Evolutionary conservation across 2,888 invertebrate species (phyloP), one percentile per base, ranked within the genome.

Genomic region (Caenorhabditis sulstoni): DNA sequence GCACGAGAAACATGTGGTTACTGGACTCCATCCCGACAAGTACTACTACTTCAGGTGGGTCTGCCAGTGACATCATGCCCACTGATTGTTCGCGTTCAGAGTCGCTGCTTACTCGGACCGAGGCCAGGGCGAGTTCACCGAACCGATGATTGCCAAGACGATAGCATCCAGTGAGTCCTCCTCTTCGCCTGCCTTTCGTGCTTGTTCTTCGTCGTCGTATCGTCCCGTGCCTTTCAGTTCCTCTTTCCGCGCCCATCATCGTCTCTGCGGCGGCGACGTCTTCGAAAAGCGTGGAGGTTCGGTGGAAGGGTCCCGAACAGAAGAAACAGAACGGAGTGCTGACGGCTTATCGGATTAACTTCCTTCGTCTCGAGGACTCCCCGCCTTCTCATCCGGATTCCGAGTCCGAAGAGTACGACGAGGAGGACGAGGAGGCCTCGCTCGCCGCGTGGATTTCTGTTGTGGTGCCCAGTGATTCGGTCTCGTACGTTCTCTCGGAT

Each of bases 121-220:
- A 83, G 98, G 97, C 12, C 97, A 96, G 91, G 97, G 97, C 16
- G 96, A 96, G 39, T 95, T 96, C 67, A 97, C 97, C 16, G 95
- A 96, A 45, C 95, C 96, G 14, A 94, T 96, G 85, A 95, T 95
- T 85, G 95, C 96, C 87, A 94, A 95, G 92, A 98, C 98, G 64
- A 96, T 96, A 92, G 71, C 83, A 20, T 77, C 81, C 3, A 79
- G 84, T 84, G 53, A 81, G 84, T 76, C 37, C 23, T 37, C 58
- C 57, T 52, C 47, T 45, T 18, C 55, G 20, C 53, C 75, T 50
- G 61, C 7, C 23, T 35, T 0, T 58, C 8, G 39, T 74, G 49
- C 22, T 58, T 62, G 52, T 47, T 73, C 37, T 65, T 22, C 29
- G 20, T 22, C 29, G 20, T 70, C 12, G 53, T 79, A 68, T 68